phyloP scores from a whole-genome alignment of 2,888 invertebrate genomes.

The Megaustenia siamemsis region DNA sequence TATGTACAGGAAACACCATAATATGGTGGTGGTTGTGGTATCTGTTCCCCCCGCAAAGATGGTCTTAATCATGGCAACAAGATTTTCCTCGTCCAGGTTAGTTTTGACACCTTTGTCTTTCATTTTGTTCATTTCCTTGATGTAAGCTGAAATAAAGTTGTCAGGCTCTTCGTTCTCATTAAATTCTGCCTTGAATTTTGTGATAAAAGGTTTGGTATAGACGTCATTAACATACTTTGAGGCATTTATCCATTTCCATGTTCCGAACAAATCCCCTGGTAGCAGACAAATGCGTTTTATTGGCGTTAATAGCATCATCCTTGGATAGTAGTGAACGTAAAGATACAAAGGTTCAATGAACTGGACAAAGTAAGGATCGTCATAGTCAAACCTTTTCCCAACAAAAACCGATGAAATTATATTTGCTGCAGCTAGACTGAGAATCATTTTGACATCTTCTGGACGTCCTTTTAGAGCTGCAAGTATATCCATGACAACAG shows the following conservation, averaged over 20 bases:
- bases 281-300: not conserved
- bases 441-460: not conserved
- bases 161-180: not conserved
- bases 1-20: slow-evolving; percentile 89
- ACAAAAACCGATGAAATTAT: slow-evolving; percentile 11
- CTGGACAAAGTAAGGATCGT: not conserved
- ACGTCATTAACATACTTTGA: not conserved
- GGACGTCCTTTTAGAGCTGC: not conserved
- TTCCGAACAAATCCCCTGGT: slow-evolving; percentile 23
- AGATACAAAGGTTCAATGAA: not conserved
- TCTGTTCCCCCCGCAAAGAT: slow-evolving; percentile 79
- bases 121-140: not conserved
- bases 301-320: not conserved
- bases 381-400: slow-evolving; percentile 19
- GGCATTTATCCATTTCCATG: not conserved
- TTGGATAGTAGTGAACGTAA: not conserved
- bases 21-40: slow-evolving; percentile 90
- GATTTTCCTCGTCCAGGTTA: not conserved
- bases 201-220: not conserved
- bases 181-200: not conserved
- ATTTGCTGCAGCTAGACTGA: not conserved
- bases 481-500: not conserved
- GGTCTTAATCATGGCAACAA: not conserved
- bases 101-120: not conserved
- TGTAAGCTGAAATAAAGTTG: slow-evolving; percentile 1